phyloP scores from a whole-genome alignment of 1,140 invertebrate species.

The Drosophila watanabei region DNA sequence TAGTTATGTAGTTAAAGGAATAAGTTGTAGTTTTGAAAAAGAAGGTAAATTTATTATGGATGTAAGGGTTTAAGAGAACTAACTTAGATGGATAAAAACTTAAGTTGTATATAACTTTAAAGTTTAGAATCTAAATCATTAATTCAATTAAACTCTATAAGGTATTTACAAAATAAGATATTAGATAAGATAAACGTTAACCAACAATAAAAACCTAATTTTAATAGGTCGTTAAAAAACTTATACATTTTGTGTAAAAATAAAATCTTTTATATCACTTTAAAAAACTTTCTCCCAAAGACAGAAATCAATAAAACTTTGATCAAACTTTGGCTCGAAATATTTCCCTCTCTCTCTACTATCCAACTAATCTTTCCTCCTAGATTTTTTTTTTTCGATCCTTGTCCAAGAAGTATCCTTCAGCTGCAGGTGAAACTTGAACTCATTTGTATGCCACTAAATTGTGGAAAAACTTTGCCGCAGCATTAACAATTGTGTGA shows the following conservation, averaged over 20 bases:
- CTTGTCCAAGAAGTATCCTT: neutral
- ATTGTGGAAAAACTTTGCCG: constrained; percentile 62
- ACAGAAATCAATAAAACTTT: constrained; percentile 4
- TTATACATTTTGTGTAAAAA: neutral
- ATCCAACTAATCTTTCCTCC: constrained; percentile 32
- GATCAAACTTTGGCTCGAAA: neutral
- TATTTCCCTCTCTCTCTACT: neutral
- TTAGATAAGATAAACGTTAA: too few relatives aligned
- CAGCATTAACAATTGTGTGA: constrained; percentile 61
- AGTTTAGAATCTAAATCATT: too few relatives aligned
- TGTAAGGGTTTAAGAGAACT: too few relatives aligned
- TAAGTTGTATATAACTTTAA: too few relatives aligned
- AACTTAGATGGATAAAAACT: too few relatives aligned
- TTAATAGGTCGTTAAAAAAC: too few relatives aligned
- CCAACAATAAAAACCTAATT: neutral
- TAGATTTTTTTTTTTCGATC: constrained; percentile 9
- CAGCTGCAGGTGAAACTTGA: constrained; percentile 52
- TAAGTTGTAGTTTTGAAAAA: neutral
- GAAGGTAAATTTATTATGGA: neutral
- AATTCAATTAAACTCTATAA: too few relatives aligned
- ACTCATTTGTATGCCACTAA: constrained; percentile 73
- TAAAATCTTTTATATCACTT: too few relatives aligned
- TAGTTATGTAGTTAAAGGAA: neutral
- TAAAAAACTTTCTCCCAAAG: neutral
- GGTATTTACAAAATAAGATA: too few relatives aligned